Conservation (phyloP, 2,888 invertebrate genomes). For the Phyto melanocephala region DNA sequence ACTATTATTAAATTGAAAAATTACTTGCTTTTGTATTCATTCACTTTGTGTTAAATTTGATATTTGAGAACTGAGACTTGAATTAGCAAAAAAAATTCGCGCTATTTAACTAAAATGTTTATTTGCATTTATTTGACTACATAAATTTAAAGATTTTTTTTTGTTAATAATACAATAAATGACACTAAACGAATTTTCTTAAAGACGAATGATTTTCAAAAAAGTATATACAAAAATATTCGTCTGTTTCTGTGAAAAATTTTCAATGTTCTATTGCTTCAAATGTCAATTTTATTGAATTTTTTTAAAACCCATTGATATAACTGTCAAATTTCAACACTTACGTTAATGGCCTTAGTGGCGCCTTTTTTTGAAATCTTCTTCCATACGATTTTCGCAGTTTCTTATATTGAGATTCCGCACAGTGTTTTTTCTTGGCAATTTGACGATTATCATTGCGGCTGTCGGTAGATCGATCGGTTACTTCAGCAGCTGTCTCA, state of each 20-base stretch:
- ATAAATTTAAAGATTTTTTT: conserved; percentile 16
- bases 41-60: neutral
- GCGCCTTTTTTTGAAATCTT: conserved; percentile 45
- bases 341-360: conserved; percentile 54
- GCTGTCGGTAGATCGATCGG: conserved; percentile 51
- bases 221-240: conserved; percentile 38
- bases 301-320: neutral
- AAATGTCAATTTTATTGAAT: neutral
- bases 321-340: conserved; percentile 30
- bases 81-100: neutral
- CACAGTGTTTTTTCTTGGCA: neutral
- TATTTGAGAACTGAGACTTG: neutral
- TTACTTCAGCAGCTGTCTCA: conserved; percentile 30
- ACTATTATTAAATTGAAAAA: conserved; percentile 52
- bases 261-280: conserved; percentile 16
- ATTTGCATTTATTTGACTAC: neutral
- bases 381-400: conserved; percentile 45
- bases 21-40: neutral
- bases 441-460: neutral
- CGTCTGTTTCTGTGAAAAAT: conserved; percentile 47
- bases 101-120: neutral
- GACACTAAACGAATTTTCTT: conserved; percentile 30
- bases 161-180: neutral
- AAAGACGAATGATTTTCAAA: conserved; percentile 61
- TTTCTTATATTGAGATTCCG: conserved; percentile 38